A percentile compares a stretch with the other conserved stretches of the same genome.
Evolutionary conservation across 2,888 invertebrate species (phyloP).

Genomic region (Hanleya hanleyi): DNA sequence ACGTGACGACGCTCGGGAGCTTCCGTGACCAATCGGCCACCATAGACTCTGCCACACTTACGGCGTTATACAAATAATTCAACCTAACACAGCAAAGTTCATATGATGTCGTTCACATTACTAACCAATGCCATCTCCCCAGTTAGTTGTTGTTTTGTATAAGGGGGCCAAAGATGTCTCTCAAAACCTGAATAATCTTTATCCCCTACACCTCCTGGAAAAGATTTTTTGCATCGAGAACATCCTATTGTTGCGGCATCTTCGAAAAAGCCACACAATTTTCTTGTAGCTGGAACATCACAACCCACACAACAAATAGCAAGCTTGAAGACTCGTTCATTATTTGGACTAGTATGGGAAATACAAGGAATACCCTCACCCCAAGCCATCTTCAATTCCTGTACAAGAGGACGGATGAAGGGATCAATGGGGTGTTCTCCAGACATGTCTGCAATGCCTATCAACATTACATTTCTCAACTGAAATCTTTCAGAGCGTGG

Average conservation of each 20-base stretch:
- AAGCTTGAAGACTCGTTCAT: background rate
- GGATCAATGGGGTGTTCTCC: background rate
- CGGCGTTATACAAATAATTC: too few relatives aligned
- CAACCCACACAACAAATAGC: background rate
- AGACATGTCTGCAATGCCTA: background rate
- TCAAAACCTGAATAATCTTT: conserved; percentile 4
- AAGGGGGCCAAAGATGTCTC: background rate
- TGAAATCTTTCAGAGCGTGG: background rate
- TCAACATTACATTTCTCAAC: background rate
- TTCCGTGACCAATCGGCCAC: too few relatives aligned
- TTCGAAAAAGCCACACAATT: background rate
- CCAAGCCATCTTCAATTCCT: background rate
- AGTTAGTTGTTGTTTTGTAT: background rate
- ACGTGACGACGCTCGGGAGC: too few relatives aligned
- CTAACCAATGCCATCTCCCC: too few relatives aligned
- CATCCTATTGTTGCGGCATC: background rate
- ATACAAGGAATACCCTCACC: too few relatives aligned
- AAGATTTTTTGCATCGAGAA: background rate
- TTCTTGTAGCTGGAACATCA: background rate
- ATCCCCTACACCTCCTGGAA: background rate
- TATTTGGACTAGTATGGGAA: background rate
- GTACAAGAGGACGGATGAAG: background rate
- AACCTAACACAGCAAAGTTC: too few relatives aligned
- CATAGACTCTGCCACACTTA: too few relatives aligned
- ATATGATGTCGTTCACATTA: too few relatives aligned